Base-by-base conservation (phyloP, 2,797 vertebrate genomes). In the Sebastes trivittatus region DNA sequence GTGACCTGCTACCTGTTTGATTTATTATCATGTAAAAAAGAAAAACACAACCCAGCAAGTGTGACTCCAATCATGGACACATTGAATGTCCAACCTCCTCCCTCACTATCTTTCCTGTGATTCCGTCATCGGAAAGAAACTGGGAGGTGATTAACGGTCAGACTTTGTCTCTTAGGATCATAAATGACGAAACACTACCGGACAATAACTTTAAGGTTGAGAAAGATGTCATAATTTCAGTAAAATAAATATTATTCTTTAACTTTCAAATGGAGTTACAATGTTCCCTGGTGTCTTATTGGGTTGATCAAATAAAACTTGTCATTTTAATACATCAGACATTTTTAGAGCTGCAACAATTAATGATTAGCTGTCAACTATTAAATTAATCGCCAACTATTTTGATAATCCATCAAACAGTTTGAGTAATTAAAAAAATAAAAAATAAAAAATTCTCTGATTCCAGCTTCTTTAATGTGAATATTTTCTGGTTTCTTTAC, bases 111-210 rank as follows among this genome's bases (percentile, higher is more conserved):
- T 30, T 32, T 52, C 54, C 25, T 1, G 4, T 72, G 54, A 63
- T 46, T 72, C 20, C 1, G 3, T 59, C 61, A 23, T 49, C 38
- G 73, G 11, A 11, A 68, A 55, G 42, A 63, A 74, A 42, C 14
- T 1, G 20, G 63, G 34, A 81, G 32, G 42, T 60, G 20, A 79
- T 81, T 63, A 77, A 75, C 23, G 2, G 18, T 54, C 18, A 72
- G 82, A 91, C 81, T 87, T 83, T 87, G 88, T 62, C 81, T 75
- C 72, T 4, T 4, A 74, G 4, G 22, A 64, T 67, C 55, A 32
- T 82, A 87, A 86, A 88, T 66, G 70, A 76, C 0, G 5, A 29
- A 60, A 72, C 27, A 22, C 5, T 8, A 30, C 4, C 1, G 2
- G 49, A 54, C 2, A 36, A 46, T 13, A 36, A 32, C 7, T 18